These are phyloP conservation scores for Azorinus chamasolen DNA, from an alignment of 2,888 invertebrate genomes.

Conservation along the genomic window DNA sequence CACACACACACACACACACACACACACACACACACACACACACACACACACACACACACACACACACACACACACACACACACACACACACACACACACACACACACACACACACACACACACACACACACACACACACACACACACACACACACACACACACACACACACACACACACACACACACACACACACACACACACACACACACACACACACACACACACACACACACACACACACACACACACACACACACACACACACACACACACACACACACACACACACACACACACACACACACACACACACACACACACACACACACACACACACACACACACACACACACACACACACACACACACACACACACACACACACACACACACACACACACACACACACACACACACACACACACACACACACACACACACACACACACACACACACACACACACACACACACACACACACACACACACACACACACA, in stretches of 20 bases:
- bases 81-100: conserved; percentile 14
- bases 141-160: conserved; percentile 14
- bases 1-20: conserved; percentile 14
- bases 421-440: conserved; percentile 14
- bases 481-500: too few relatives aligned
- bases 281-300: conserved; percentile 14
- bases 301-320: conserved; percentile 14
- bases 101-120: conserved; percentile 14
- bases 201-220: conserved; percentile 14
- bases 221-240: conserved; percentile 14
- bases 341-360: conserved; percentile 14
- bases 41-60: conserved; percentile 14
- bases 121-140: conserved; percentile 14
- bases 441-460: conserved; percentile 14
- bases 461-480: too few relatives aligned
- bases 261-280: conserved; percentile 14
- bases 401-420: conserved; percentile 14
- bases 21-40: conserved; percentile 14
- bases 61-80: conserved; percentile 14
- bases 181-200: conserved; percentile 14
- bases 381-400: conserved; percentile 14
- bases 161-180: conserved; percentile 14
- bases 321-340: conserved; percentile 14
- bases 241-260: conserved; percentile 14
- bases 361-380: conserved; percentile 14